Conservation (phyloP, 23 tunicate species). For the Ciona savignyi region DNA sequence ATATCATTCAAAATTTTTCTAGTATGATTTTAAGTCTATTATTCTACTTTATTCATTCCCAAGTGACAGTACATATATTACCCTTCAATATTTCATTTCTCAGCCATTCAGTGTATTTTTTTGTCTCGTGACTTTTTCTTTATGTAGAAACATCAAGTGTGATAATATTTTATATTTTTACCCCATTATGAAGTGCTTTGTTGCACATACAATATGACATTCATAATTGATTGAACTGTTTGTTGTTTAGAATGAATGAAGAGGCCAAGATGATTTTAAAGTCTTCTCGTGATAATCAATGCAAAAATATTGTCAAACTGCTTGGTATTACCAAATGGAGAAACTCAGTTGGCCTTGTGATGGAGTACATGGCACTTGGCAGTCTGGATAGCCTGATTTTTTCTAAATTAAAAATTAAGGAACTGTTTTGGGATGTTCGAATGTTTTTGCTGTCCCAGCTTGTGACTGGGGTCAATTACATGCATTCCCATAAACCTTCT, state of each 20-base stretch:
- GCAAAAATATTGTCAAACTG: not conserved
- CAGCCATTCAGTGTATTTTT: too few relatives aligned
- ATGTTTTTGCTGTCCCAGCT: not conserved
- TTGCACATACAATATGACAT: too few relatives aligned
- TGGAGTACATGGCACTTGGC: not conserved
- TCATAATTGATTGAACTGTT: too few relatives aligned
- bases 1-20: too few relatives aligned
- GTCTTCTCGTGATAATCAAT: not conserved
- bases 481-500: not conserved
- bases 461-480: not conserved
- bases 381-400: not conserved
- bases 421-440: not conserved
- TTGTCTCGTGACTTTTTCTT: too few relatives aligned
- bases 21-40: too few relatives aligned
- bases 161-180: too few relatives aligned
- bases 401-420: not conserved
- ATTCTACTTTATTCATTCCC: too few relatives aligned
- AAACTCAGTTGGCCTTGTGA: not conserved
- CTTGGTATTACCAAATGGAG: not conserved
- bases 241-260: not conserved
- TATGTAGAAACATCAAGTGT: too few relatives aligned
- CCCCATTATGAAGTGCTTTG: too few relatives aligned
- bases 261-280: not conserved
- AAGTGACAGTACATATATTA: too few relatives aligned
- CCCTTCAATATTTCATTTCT: too few relatives aligned